Evolutionary conservation across 2,797 vertebrate species (phyloP).

Genomic region (Eupleurogrammus muticus): DNA sequence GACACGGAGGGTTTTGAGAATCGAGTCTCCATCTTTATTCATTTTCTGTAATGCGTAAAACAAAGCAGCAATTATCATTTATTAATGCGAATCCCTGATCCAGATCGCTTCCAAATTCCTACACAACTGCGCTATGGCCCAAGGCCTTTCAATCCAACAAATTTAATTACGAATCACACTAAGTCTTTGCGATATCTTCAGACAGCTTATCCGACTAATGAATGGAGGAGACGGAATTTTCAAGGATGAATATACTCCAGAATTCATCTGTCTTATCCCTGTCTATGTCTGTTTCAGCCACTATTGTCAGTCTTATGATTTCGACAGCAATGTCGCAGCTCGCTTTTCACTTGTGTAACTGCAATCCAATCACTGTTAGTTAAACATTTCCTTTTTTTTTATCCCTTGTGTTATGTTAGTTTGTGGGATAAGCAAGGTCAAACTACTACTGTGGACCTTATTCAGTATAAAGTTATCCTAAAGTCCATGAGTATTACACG

Average conservation of each 20-base stretch:
- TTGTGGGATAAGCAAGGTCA: background rate
- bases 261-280: too few relatives aligned
- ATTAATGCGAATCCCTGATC: constrained; percentile 54
- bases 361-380: too few relatives aligned
- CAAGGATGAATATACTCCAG: background rate
- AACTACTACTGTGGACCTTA: background rate
- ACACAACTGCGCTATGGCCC: constrained; percentile 43
- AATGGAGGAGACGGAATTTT: constrained; percentile 34
- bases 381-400: too few relatives aligned
- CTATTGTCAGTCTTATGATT: background rate
- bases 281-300: background rate
- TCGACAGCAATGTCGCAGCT: too few relatives aligned
- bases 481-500: too few relatives aligned
- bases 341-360: too few relatives aligned
- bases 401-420: background rate
- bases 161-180: constrained; percentile 50
- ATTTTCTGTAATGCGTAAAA: constrained; percentile 46
- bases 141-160: constrained; percentile 41
- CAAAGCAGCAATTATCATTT: constrained; percentile 62
- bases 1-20: constrained; percentile 41
- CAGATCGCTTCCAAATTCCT: constrained; percentile 55
- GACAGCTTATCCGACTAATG: constrained; percentile 55
- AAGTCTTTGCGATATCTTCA: constrained; percentile 51
- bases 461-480: too few relatives aligned
- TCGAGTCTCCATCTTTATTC: constrained; percentile 42